Percentiles rank a stretch among this genome's conserved stretches.
These are phyloP conservation scores for Dryobotodes eremita DNA, from an alignment of 2,888 invertebrate species.

Conservation along the genomic window DNA sequence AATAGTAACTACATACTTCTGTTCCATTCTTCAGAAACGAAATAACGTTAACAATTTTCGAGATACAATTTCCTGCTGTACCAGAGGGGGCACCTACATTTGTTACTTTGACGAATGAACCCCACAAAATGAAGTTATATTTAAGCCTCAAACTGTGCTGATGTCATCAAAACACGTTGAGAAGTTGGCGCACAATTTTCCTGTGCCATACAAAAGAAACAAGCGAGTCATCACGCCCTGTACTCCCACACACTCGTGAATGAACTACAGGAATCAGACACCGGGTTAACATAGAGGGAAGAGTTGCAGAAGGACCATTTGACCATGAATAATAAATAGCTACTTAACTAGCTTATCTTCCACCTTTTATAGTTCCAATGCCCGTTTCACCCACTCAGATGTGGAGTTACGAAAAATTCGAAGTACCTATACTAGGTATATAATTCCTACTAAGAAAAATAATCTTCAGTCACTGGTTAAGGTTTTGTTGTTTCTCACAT, in stretches of 20 bases:
- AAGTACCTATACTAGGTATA: not conserved
- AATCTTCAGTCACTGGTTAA: not conserved
- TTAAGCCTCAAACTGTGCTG: constrained; percentile 33
- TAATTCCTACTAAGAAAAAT: not conserved
- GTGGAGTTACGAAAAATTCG: not conserved
- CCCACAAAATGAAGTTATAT: constrained; percentile 28
- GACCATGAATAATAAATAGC: not conserved
- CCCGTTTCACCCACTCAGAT: not conserved
- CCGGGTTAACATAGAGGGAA: constrained; percentile 23
- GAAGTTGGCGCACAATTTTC: constrained; percentile 40
- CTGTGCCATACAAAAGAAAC: constrained; percentile 51
- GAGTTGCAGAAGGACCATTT: constrained; percentile 17
- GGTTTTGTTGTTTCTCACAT: not conserved
- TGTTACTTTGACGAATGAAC: constrained; percentile 34
- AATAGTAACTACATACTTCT: not conserved
- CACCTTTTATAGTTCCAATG: not conserved
- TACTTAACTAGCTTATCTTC: not conserved
- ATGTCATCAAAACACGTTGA: constrained; percentile 57
- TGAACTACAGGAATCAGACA: constrained; percentile 46
- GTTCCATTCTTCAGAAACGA: not conserved
- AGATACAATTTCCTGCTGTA: not conserved
- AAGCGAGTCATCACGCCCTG: constrained; percentile 57
- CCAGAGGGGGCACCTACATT: not conserved
- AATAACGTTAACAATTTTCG: not conserved
- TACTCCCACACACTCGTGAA: constrained; percentile 46